Evolutionary conservation across 2,797 vertebrate genomes (phyloP), one percentile per base, ranked within the genome.

Genomic region (Perodicticus potto): DNA sequence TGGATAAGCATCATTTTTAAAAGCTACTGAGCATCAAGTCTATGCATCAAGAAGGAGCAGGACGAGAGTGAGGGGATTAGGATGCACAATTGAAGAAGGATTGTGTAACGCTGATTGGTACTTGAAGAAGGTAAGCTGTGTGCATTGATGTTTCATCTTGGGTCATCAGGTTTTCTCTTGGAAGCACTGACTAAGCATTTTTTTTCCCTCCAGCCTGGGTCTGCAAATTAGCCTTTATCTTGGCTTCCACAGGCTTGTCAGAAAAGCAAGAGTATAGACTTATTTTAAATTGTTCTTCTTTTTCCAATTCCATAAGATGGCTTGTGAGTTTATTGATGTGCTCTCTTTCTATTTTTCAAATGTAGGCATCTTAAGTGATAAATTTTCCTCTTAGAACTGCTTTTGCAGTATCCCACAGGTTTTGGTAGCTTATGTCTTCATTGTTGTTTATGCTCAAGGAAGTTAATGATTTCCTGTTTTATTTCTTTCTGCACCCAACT

Each of bases 181-280:
- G 80, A 97, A 96, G 55, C 63, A 16, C 63, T 86, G 96, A 86
- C 89, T 74, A 81, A 97, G 92, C 80, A 74, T 92, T 53, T 97
- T 98, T 86, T 96, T 55, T 78, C 19, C 57, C 86, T 97, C 25
- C 76, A 87, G n/a, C 89, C 55, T 91, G 72, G 43, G 37, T 49
- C 92, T 96, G 78, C 84, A 97, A 97, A 97, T 76, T 94, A 93
- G 85, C 94, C 88, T 88, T 96, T 86, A 88, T 96, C 25, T 97
- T 72, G 43, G 88, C 87, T 97, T 98, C 92, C 72, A 78, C 69
- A 95, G 87, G 86, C 89, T 97, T 98, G 94, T 97, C 93, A 96
- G 94, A 97, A 97, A 98, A 96, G 85, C 96, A 92, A 82, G 89
- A 0, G 94, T 96, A 89, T 49, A 88, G 96, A 59, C 88, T 97